A percentile compares a stretch with the other conserved stretches of the same genome.
Evolutionary conservation across 2,888 invertebrate species (phyloP).

Genomic region (Latrodectus elegans): DNA sequence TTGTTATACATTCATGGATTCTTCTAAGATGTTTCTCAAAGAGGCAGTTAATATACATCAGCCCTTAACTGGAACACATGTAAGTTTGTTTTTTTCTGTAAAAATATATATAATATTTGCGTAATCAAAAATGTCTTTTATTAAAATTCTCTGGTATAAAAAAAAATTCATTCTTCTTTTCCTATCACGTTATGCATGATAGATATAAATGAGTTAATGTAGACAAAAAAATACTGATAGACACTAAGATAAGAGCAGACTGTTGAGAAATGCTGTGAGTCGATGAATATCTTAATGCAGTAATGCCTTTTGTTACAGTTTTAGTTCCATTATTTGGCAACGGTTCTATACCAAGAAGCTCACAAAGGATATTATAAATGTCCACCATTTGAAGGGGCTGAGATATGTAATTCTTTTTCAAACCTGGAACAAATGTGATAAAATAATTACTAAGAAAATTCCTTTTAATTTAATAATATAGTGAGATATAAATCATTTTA

Average conservation of each 20-base stretch:
- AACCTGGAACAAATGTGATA: constrained; percentile 72
- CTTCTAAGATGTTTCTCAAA: too few species aligned
- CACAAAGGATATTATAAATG: constrained; percentile 81
- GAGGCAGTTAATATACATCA: too few species aligned
- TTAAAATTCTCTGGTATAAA: too few species aligned
- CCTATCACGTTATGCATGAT: constrained; percentile 20
- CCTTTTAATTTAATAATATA: too few species aligned
- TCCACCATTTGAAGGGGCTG: constrained; percentile 81
- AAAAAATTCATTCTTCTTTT: background rate
- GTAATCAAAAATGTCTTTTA: too few species aligned
- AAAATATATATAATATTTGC: too few species aligned
- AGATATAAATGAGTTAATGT: background rate
- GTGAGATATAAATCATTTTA: too few species aligned
- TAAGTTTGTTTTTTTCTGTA: too few species aligned
- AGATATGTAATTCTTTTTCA: constrained; percentile 75
- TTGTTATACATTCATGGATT: too few species aligned
- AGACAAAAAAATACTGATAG: constrained; percentile 11
- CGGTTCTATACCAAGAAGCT: constrained; percentile 78
- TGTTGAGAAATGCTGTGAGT: constrained; percentile 6
- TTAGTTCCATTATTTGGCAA: constrained; percentile 75
- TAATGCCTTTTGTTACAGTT: constrained; percentile 49
- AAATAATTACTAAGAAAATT: background rate
- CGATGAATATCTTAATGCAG: constrained; percentile 33
- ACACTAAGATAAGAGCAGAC: background rate
- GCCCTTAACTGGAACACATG: too few species aligned